Percentiles rank a stretch among this genome's conserved stretches.
These are phyloP conservation scores for Paralinhomoeus sp. DNA, from an alignment of 2,888 invertebrate genomes.

Conservation along the genomic window DNA sequence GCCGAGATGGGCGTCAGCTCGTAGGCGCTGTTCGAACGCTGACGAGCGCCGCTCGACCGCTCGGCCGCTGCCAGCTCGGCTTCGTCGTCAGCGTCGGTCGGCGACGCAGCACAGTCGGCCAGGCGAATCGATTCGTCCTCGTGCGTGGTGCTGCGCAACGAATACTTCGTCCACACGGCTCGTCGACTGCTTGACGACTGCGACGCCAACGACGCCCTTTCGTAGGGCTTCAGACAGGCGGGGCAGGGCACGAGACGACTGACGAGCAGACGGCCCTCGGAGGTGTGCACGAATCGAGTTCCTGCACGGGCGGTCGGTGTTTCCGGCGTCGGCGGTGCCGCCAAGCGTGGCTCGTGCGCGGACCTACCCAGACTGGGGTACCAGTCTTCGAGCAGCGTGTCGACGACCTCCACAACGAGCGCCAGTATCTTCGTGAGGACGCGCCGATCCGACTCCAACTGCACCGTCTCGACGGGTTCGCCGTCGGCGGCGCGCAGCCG, in stretches of 20 bases:
- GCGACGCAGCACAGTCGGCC: background rate
- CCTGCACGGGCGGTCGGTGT: too few relatives aligned
- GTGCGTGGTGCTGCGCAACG: background rate
- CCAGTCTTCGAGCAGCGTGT: slow-evolving; percentile 89
- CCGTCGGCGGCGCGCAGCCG: background rate
- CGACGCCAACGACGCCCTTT: background rate
- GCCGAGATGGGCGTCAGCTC: background rate
- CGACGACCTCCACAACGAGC: slow-evolving; percentile 75
- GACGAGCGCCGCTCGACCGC: background rate
- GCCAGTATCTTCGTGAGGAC: slow-evolving; percentile 39
- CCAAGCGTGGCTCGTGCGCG: too few relatives aligned
- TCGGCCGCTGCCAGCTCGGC: too few relatives aligned
- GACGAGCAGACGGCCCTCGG: slow-evolving; percentile 76
- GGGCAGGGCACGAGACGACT: slow-evolving; percentile 80
- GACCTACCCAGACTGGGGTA: slow-evolving; percentile 50
- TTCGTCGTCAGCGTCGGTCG: background rate
- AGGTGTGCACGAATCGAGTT: slow-evolving; percentile 87
- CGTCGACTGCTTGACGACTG: background rate
- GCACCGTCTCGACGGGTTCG: slow-evolving; percentile 35
- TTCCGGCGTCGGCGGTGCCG: too few relatives aligned
- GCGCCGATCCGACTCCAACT: slow-evolving; percentile 25
- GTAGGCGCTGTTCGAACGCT: too few relatives aligned
- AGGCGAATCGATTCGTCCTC: background rate
- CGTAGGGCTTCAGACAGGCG: slow-evolving; percentile 41
- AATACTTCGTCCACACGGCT: background rate